Evolutionary conservation across 2,797 vertebrate genomes (phyloP), one percentile per base, ranked within the genome.

Genomic region (Chelidonichthys spinosus): DNA sequence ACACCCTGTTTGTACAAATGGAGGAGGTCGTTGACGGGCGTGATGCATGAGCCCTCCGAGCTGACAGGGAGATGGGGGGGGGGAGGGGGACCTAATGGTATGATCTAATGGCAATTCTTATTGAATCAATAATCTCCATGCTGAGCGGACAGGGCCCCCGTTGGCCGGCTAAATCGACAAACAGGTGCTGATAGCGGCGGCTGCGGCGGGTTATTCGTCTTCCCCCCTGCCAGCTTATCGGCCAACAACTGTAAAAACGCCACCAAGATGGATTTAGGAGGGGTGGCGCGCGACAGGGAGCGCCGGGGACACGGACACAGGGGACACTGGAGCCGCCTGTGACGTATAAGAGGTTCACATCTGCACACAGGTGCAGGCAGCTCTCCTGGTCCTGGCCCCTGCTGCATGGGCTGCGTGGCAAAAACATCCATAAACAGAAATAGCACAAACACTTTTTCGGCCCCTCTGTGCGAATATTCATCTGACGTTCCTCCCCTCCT

Each of bases 121-220:
- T 96, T 96, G 96, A 96, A 98, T 97, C 96, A 97, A 98, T 97
- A 97, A 97, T 97, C 96, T 97, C 96, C 95, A 97, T 97, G 96
- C 96, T 96, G 96, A 97, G 96, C 95, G 96, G 96, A 96, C 96
- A 95, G 96, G 92, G 25, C 25, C 93, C 93, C 95, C 94, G 85
- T 85, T 82, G 89, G 87, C 77, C 77, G 79, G 90, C 85, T 94
- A 97, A 92, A 98, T 97, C 94, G 96, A 97, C 97, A 97, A 96
- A 96, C 95, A 95, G 95, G 95, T 96, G 96, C 95, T 96, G 97
- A 98, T 97, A 97, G 95, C 91, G 69, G 87, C 73, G 37, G 79
- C 69, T 25, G 90, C 89, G 86, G 94, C 89, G 88, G 85, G 94
- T 96, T 97, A 98, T 98, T 98, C 96, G 96, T 98, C 97, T 97